Conservation (phyloP, 2,888 invertebrate genomes). For the Fragum whitleyi region DNA sequence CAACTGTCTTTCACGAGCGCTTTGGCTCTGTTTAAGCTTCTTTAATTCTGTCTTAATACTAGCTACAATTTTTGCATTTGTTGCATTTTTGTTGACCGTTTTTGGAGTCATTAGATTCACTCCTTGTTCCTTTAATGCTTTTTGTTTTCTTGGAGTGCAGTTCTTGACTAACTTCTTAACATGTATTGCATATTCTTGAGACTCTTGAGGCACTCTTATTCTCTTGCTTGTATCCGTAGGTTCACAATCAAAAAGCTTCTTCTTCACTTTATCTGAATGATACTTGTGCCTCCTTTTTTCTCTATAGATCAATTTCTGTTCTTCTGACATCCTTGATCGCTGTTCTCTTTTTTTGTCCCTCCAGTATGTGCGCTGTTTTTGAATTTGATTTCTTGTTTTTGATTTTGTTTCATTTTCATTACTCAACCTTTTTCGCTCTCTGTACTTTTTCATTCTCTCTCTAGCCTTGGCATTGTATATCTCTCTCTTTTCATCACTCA, state of each 20-base stretch:
- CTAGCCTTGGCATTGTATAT: conserved; percentile 28
- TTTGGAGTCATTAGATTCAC: conserved; percentile 13
- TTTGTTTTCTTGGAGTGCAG: conserved; percentile 31
- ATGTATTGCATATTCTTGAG: conserved; percentile 9
- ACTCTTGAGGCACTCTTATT: conserved; percentile 7
- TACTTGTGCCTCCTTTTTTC: conserved; percentile 15
- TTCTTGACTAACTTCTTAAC: conserved; percentile 18
- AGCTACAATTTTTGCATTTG: conserved; percentile 37
- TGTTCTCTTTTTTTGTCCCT: conserved; percentile 25
- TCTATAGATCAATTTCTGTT: conserved; percentile 2
- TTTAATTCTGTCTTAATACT: conserved; percentile 12
- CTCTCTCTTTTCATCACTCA: conserved; percentile 27
- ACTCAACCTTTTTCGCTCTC: conserved; percentile 23
- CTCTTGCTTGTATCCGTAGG: not conserved
- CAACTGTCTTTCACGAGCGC: conserved; percentile 10
- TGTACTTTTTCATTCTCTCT: conserved; percentile 33
- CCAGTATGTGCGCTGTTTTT: conserved; percentile 29
- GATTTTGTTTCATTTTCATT: conserved; percentile 20
- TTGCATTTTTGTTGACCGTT: conserved; percentile 8
- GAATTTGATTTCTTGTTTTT: conserved; percentile 27
- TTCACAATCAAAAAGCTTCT: conserved; percentile 10
- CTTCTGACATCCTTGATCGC: conserved; percentile 15
- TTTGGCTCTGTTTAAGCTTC: conserved; percentile 29
- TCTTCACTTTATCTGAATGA: not conserved
- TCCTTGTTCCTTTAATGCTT: conserved; percentile 27